Evolutionary conservation across 2,888 invertebrate species (phyloP).

Genomic region (Nomada fucata): DNA sequence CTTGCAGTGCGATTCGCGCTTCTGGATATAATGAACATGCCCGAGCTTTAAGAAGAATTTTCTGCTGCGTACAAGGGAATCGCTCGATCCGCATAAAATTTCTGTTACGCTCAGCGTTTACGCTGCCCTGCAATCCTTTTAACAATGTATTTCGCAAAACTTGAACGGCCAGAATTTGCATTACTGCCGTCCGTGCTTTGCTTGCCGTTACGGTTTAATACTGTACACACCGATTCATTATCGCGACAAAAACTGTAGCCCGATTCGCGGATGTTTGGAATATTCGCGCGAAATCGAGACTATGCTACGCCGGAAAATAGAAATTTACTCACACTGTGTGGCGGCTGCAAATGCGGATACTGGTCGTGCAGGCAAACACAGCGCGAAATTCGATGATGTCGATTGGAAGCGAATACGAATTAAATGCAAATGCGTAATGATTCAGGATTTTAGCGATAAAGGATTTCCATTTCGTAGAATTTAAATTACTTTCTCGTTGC

Average conservation of each 20-base stretch:
- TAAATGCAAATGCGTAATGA: background rate
- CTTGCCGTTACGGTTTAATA: slow-evolving; percentile 40
- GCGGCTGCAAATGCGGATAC: background rate
- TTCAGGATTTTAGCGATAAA: background rate
- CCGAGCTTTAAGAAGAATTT: too few species aligned
- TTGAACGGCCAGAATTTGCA: slow-evolving; percentile 66
- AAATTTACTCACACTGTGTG: slow-evolving; percentile 8
- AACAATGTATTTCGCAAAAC: slow-evolving; percentile 64
- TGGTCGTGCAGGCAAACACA: background rate
- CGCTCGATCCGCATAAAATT: slow-evolving; percentile 55
- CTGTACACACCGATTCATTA: slow-evolving; percentile 29
- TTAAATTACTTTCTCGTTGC: too few species aligned
- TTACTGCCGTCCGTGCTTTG: slow-evolving; percentile 61
- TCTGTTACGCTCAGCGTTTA: slow-evolving; percentile 7
- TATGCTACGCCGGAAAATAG: background rate
- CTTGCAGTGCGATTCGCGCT: background rate
- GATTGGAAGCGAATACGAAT: background rate
- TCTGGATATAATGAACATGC: too few species aligned
- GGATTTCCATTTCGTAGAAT: background rate
- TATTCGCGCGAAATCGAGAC: background rate
- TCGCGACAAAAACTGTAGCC: slow-evolving; percentile 11
- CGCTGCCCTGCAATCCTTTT: slow-evolving; percentile 38
- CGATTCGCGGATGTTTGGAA: background rate
- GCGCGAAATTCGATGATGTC: background rate
- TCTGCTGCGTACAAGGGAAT: background rate